Percentiles rank a stretch among this genome's conserved stretches.
Conservation (phyloP, 2,888 invertebrate genomes). For the Pristionchus exspectatus region DNA sequence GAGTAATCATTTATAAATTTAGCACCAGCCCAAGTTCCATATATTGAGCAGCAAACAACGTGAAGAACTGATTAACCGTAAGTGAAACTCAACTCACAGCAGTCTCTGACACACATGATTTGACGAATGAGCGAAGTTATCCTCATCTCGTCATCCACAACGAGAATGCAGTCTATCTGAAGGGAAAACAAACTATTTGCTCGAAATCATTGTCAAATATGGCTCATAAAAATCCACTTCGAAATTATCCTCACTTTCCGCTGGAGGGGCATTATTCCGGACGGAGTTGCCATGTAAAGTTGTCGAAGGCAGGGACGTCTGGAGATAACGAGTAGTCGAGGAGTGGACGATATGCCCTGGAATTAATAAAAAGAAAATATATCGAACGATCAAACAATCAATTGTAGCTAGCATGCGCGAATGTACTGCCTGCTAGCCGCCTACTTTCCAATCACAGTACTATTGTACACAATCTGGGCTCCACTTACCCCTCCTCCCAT, state of each 20-base stretch:
- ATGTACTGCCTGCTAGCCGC: too few relatives aligned
- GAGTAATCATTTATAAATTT: neutral
- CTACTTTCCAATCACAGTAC: too few relatives aligned
- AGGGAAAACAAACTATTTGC: too few relatives aligned
- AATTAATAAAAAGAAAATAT: too few relatives aligned
- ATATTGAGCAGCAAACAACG: neutral
- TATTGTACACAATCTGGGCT: too few relatives aligned
- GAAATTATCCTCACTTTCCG: neutral
- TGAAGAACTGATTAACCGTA: neutral
- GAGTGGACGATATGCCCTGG: neutral
- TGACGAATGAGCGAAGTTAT: neutral
- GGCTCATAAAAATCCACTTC: too few relatives aligned
- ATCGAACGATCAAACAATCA: too few relatives aligned
- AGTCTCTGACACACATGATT: neutral
- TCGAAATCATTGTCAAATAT: too few relatives aligned
- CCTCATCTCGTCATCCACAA: neutral
- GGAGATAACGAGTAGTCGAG: neutral
- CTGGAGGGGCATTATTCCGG: neutral
- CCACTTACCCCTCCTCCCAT: neutral
- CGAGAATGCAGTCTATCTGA: neutral
- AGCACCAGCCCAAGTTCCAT: too few relatives aligned
- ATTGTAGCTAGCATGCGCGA: too few relatives aligned
- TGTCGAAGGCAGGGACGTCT: neutral
- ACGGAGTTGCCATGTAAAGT: neutral
- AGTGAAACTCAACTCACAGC: constrained; percentile 10